A percentile compares a stretch with the other conserved stretches of the same genome.
phyloP scores from a whole-genome alignment of 2,113 vertebrate genomes.

The Tenebrosternarchus preto region DNA sequence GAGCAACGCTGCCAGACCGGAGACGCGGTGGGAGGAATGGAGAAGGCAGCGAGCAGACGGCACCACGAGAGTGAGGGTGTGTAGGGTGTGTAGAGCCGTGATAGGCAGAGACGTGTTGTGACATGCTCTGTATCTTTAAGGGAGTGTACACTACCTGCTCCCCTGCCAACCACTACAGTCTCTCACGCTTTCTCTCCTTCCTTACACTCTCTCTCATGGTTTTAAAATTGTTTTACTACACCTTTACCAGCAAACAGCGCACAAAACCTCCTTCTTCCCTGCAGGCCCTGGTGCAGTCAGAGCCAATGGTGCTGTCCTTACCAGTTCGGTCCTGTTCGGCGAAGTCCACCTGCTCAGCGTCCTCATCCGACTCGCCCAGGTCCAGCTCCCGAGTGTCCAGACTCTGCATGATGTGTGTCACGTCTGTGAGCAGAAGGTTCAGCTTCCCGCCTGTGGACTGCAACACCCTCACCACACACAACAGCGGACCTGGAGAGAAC shows the following conservation, averaged over 20 bases:
- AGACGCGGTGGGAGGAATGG: too few species aligned
- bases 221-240: too few species aligned
- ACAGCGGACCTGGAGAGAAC: not conserved
- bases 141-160: not conserved
- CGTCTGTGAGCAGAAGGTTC: conserved; percentile 77
- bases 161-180: too few species aligned
- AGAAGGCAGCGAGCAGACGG: not conserved
- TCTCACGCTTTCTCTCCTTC: too few species aligned
- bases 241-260: too few species aligned
- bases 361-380: conserved; percentile 76
- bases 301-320: conserved; percentile 24
- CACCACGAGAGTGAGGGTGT: too few species aligned
- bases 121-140: not conserved
- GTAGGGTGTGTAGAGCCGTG: too few species aligned
- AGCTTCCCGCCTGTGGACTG: conserved; percentile 71
- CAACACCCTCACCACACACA: conserved; percentile 65
- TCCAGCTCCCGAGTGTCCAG: conserved; percentile 91
- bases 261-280: not conserved
- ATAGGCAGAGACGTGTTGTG: not conserved
- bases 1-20: too few species aligned
- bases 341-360: conserved; percentile 77
- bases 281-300: too few species aligned
- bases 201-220: too few species aligned
- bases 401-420: conserved; percentile 87
- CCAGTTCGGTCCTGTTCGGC: conserved; percentile 57